These are phyloP conservation scores for Heterotilapia buettikoferi DNA, from an alignment of 2,113 vertebrate species.

Conservation along the genomic window DNA sequence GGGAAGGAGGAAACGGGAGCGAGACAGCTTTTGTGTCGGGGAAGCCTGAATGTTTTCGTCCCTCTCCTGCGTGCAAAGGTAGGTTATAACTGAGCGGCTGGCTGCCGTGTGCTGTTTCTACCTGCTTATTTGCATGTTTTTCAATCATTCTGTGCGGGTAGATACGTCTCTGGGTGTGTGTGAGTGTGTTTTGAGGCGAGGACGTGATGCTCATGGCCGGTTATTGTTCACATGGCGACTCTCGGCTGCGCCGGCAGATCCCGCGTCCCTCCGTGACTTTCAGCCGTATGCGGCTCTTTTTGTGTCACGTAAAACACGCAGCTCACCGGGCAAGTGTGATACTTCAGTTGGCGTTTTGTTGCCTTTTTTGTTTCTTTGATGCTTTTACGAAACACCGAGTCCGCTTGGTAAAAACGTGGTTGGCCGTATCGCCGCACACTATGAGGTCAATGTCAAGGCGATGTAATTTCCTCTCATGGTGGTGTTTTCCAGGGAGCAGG, in stretches of 20 bases:
- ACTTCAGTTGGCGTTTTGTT: background rate
- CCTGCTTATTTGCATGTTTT: background rate
- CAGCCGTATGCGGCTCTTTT: constrained; percentile 9
- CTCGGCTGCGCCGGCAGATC: constrained; percentile 24
- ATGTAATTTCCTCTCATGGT: constrained; percentile 45
- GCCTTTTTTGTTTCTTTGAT: background rate
- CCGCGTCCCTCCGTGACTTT: constrained; percentile 48
- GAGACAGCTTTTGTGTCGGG: constrained; percentile 71
- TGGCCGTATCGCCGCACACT: background rate
- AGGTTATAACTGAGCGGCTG: constrained; percentile 10
- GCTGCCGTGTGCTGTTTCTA: background rate
- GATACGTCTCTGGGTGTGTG: background rate
- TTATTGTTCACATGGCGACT: constrained; percentile 71
- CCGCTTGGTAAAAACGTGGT: background rate
- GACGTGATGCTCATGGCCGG: constrained; percentile 32
- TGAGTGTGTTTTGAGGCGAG: background rate
- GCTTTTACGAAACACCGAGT: no score
- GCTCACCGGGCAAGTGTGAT: accelerated
- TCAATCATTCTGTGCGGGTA: background rate
- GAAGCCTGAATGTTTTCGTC: constrained; percentile 22
- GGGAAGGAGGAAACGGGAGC: constrained; percentile 46
- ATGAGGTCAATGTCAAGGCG: constrained; percentile 69
- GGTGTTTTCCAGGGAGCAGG: constrained; percentile 47
- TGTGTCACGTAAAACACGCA: background rate
- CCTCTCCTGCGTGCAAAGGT: constrained; percentile 34